Conservation (phyloP, 1,140 invertebrate genomes). For the Bilobella aurantiaca region DNA sequence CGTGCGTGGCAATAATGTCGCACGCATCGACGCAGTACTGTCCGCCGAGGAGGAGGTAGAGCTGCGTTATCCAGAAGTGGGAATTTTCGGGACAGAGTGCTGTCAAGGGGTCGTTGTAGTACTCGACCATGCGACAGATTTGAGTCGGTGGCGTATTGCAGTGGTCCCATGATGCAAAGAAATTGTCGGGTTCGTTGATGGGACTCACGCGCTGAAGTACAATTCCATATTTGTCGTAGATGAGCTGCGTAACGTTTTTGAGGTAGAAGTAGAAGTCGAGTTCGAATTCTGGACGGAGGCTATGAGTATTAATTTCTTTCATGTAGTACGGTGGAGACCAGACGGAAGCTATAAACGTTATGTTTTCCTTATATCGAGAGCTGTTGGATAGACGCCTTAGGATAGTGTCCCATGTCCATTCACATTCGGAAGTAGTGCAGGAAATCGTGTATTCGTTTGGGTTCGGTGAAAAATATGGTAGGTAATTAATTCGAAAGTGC, state of each 20-base stretch:
- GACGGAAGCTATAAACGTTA: conserved; percentile 13
- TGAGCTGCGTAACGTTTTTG: conserved; percentile 19
- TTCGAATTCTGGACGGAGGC: conserved; percentile 10
- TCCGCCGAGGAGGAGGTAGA: conserved; percentile 6
- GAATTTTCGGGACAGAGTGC: conserved; percentile 25
- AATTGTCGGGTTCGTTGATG: conserved; percentile 27
- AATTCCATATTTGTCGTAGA: conserved; percentile 1
- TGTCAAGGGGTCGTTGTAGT: conserved; percentile 16
- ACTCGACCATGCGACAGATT: conserved; percentile 17
- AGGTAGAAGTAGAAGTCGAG: conserved; percentile 14
- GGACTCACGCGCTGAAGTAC: conserved; percentile 19
- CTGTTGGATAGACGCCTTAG: neutral
- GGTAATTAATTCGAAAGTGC: conserved; percentile 21
- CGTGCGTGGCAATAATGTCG: conserved; percentile 17
- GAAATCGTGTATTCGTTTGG: conserved; percentile 13
- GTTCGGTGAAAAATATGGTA: conserved; percentile 9
- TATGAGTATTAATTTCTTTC: conserved; percentile 12
- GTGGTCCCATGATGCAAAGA: conserved; percentile 24
- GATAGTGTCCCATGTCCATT: conserved; percentile 11
- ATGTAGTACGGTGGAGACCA: conserved; percentile 26
- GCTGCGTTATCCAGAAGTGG: conserved; percentile 19
- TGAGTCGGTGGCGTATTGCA: conserved; percentile 21
- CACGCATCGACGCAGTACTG: conserved; percentile 11
- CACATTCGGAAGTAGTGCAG: conserved; percentile 1
- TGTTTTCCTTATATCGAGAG: neutral